phyloP scores from a whole-genome alignment of 2,797 vertebrate genomes.

The Helicolenus hilgendorfi region DNA sequence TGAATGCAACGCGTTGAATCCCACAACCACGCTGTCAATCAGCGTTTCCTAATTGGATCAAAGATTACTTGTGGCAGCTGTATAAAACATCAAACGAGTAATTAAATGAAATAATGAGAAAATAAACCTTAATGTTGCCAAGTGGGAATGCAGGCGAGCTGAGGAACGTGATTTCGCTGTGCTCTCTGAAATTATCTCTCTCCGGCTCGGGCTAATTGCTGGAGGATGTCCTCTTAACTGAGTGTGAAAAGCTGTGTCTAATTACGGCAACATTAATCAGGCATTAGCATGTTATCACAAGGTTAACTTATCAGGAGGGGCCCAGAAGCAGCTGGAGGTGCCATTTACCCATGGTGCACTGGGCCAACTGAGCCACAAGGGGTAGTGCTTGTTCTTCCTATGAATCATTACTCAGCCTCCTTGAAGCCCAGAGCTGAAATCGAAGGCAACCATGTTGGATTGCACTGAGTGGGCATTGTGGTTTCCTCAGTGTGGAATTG shows the following conservation, averaged over 20 bases:
- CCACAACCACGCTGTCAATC: conserved; percentile 81
- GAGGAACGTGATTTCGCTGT: conserved; percentile 80
- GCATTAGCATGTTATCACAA: conserved; percentile 92
- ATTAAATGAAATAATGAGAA: conserved; percentile 90
- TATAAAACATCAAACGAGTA: conserved; percentile 88
- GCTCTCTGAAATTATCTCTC: conserved; percentile 89
- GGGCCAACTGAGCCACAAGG: conserved; percentile 83
- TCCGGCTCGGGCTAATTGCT: conserved; percentile 88
- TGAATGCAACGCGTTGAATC: conserved; percentile 75
- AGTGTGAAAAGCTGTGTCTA: conserved; percentile 92
- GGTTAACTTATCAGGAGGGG: conserved; percentile 90
- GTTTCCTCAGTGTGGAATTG: conserved; percentile 54
- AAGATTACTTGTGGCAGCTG: conserved; percentile 87
- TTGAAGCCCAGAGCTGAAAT: conserved; percentile 50
- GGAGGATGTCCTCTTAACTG: conserved; percentile 90
- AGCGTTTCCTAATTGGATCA: conserved; percentile 87
- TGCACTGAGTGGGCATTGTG: conserved; percentile 42
- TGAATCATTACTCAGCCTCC: conserved; percentile 49
- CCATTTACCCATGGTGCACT: conserved; percentile 79
- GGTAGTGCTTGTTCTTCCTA: conserved; percentile 88
- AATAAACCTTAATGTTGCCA: conserved; percentile 88
- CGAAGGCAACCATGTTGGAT: conserved; percentile 80
- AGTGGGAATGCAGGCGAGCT: conserved; percentile 81
- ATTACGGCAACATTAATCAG: conserved; percentile 91
- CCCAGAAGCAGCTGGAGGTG: conserved; percentile 87